A percentile compares a stretch with the other conserved stretches of the same genome.
Evolutionary conservation across 2,888 invertebrate genomes (phyloP).

Genomic region (Anthophora plumipes): DNA sequence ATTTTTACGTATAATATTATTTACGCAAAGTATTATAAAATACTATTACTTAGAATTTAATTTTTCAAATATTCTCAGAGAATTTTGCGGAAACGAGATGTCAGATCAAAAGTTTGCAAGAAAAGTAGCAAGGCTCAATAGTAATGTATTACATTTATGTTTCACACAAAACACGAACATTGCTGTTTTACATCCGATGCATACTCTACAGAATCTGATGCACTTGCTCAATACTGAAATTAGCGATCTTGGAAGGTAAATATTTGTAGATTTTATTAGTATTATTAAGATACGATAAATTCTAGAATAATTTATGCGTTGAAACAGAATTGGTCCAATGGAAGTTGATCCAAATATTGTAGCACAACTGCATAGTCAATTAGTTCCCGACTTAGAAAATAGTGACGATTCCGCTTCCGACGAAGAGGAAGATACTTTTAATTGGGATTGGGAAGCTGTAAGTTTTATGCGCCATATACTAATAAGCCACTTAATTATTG

Average conservation of each 20-base stretch:
- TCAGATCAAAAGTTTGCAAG: conserved; percentile 90
- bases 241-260: conserved; percentile 90
- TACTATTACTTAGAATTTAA: not conserved
- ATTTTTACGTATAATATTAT: conserved; percentile 16
- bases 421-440: conserved; percentile 89
- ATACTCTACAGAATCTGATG: conserved; percentile 90
- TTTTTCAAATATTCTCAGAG: conserved; percentile 86
- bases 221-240: conserved; percentile 88
- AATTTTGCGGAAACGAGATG: conserved; percentile 91
- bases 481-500: not conserved
- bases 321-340: conserved; percentile 87
- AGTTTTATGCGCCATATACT: conserved; percentile 72
- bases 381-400: conserved; percentile 87
- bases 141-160: conserved; percentile 92
- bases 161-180: conserved; percentile 91
- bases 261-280: not conserved
- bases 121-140: conserved; percentile 91
- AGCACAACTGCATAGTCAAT: conserved; percentile 88
- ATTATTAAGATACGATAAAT: not conserved
- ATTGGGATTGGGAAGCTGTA: conserved; percentile 93
- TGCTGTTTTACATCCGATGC: conserved; percentile 88
- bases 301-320: conserved; percentile 22
- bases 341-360: conserved; percentile 86
- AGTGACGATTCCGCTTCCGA: conserved; percentile 89
- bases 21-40: not conserved